phyloP scores from a whole-genome alignment of 2,797 vertebrate genomes.

The Onychomys torridus region DNA sequence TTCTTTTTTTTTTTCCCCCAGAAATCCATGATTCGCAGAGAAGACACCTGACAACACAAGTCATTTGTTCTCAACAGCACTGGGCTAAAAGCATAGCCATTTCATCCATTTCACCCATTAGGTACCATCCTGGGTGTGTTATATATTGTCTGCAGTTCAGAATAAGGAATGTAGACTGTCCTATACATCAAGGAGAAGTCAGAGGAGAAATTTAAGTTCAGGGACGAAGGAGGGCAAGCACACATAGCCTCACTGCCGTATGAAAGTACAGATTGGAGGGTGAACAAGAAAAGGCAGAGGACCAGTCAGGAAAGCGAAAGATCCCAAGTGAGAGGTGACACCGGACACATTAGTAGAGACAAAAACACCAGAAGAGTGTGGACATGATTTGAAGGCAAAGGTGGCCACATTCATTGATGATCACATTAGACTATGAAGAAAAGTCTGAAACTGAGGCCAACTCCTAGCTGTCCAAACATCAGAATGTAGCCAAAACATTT shows the following conservation, averaged over 20 bases:
- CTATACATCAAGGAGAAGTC: not conserved
- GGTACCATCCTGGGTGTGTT: not conserved
- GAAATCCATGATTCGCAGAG: not conserved
- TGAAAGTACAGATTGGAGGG: not conserved
- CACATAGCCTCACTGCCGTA: not conserved
- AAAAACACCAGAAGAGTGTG: not conserved
- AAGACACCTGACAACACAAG: not conserved
- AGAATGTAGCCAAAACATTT: not conserved
- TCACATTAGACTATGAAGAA: not conserved
- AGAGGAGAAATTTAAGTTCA: not conserved
- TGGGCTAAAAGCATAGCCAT: not conserved
- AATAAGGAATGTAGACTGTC: not conserved
- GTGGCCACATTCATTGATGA: not conserved
- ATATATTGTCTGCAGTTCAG: not conserved
- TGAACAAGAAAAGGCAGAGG: not conserved
- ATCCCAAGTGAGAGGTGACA: not conserved
- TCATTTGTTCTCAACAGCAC: not conserved
- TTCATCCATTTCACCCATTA: not conserved
- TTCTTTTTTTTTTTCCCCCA: not conserved
- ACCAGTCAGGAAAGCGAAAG: not conserved
- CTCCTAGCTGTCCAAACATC: not conserved
- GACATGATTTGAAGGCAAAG: not conserved
- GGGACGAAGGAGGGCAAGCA: not conserved
- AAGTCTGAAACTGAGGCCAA: not conserved
- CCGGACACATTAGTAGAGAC: not conserved